Evolutionary conservation across 2,888 invertebrate genomes (phyloP).

Genomic region (Helleia helle): DNA sequence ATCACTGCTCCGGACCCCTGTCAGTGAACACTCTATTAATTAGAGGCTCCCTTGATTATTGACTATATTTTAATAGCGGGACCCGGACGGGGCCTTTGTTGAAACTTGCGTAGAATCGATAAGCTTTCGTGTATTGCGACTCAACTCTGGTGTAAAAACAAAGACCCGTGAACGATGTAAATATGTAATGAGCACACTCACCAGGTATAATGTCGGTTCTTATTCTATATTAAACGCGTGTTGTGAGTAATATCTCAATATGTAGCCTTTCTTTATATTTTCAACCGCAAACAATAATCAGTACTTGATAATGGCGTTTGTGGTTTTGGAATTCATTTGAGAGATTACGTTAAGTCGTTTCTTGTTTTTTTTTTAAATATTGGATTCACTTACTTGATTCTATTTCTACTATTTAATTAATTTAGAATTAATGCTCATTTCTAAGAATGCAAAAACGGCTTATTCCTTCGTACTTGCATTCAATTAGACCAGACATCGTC

Average conservation of each 20-base stretch:
- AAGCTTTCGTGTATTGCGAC: neutral
- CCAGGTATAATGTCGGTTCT: neutral
- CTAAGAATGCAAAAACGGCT: too few relatives aligned
- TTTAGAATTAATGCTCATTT: too few relatives aligned
- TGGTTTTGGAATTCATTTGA: neutral
- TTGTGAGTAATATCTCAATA: neutral
- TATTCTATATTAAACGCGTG: neutral
- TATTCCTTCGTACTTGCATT: too few relatives aligned
- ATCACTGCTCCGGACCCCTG: constrained; percentile 47
- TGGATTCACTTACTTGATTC: neutral
- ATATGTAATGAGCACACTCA: neutral
- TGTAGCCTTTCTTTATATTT: neutral
- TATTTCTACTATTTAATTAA: too few relatives aligned
- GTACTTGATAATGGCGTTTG: neutral
- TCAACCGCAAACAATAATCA: neutral
- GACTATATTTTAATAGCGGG: constrained; percentile 1
- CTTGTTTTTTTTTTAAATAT: neutral
- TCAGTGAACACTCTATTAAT: constrained; percentile 27
- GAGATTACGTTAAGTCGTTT: neutral
- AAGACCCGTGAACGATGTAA: neutral
- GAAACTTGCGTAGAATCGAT: neutral
- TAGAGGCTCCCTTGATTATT: constrained; percentile 18
- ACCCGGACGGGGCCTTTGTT: neutral
- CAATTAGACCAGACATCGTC: too few relatives aligned
- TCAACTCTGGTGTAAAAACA: neutral